phyloP scores from a whole-genome alignment of 2,113 vertebrate genomes.

The Corvus moneduloides region DNA sequence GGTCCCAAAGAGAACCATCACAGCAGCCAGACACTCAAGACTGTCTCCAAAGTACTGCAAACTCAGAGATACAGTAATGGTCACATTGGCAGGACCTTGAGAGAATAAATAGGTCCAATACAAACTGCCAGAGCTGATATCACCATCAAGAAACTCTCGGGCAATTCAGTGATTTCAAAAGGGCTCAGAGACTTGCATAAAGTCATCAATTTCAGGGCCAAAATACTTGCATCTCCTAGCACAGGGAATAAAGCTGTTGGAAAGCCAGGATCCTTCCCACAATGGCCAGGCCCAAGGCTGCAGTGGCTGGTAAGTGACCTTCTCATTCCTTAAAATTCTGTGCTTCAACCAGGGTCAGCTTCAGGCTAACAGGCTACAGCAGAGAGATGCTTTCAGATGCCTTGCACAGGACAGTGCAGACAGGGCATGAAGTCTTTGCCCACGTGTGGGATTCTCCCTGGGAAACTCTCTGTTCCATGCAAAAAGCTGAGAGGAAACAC shows the following conservation, averaged over 20 bases:
- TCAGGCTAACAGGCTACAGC: neutral
- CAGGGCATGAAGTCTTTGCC: fast-evolving
- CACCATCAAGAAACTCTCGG: neutral
- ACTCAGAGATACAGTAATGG: neutral
- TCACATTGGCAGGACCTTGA: neutral
- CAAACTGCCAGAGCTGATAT: neutral
- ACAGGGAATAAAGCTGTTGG: neutral
- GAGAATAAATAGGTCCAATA: neutral
- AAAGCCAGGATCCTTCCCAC: neutral
- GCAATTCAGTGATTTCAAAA: neutral
- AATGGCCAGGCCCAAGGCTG: neutral
- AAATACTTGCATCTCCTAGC: neutral
- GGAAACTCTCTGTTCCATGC: neutral
- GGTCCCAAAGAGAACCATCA: slow-evolving; percentile 12
- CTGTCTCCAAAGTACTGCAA: neutral
- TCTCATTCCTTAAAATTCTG: neutral
- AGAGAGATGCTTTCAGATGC: neutral
- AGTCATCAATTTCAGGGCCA: neutral
- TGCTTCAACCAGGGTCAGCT: neutral
- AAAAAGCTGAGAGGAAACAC: neutral
- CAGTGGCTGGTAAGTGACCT: neutral
- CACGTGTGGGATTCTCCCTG: neutral
- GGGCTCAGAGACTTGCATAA: neutral
- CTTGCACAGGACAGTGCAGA: neutral
- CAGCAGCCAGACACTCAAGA: slow-evolving; percentile 5